Conservation (phyloP, 2,888 invertebrate species). For the Cremastinae sp. region DNA sequence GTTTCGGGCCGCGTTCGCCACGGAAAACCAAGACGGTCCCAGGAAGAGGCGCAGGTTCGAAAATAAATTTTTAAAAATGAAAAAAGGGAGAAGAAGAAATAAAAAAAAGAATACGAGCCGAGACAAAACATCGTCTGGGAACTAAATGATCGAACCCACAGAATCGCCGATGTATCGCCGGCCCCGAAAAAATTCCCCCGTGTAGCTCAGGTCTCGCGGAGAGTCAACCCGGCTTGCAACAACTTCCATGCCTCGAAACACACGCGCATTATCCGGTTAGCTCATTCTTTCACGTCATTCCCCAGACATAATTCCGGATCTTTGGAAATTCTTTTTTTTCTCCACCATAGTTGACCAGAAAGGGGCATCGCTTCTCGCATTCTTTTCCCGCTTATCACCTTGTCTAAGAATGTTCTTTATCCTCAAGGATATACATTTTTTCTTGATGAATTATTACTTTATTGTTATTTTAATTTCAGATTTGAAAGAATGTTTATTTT, state of each 20-base stretch:
- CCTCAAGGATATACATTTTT: conserved; percentile 2
- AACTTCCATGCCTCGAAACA: conserved; percentile 35
- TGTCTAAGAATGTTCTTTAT: no score
- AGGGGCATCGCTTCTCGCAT: conserved; percentile 11
- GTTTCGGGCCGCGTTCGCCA: conserved; percentile 57
- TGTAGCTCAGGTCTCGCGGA: conserved; percentile 34
- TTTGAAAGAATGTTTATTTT: no score
- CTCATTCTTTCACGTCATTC: conserved; percentile 28
- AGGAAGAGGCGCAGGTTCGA: conserved; percentile 25
- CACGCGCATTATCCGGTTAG: conserved; percentile 36
- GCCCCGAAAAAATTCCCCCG: conserved; percentile 19
- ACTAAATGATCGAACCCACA: conserved; percentile 54
- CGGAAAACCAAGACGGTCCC: conserved; percentile 62
- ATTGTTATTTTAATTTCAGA: no score
- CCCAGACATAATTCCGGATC: conserved; percentile 47
- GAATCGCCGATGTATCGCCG: conserved; percentile 38
- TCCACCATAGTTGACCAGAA: background rate
- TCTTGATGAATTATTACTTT: no score
- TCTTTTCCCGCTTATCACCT: no score
- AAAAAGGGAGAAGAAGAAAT: conserved; percentile 44
- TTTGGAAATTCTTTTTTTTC: conserved; percentile 18
- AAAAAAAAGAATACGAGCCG: conserved; percentile 56
- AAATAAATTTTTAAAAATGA: conserved; percentile 36
- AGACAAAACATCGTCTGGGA: conserved; percentile 65
- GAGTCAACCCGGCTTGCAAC: conserved; percentile 27